These are phyloP conservation scores for Spodoptera exigua DNA, from an alignment of 2,888 invertebrate species.

Conservation along the genomic window DNA sequence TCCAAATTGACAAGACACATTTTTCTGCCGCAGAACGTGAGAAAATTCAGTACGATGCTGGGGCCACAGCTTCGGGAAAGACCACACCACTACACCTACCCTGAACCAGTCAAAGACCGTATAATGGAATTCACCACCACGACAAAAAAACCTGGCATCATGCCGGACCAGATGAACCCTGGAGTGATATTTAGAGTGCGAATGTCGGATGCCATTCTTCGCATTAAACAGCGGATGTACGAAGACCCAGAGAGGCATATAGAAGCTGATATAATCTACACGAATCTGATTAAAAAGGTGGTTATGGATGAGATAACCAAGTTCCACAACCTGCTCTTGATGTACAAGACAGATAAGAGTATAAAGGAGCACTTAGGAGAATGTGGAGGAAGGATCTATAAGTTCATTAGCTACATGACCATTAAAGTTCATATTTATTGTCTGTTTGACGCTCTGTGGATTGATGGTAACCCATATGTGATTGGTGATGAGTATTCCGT, in stretches of 20 bases:
- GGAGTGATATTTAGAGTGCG: constrained; percentile 84
- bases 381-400: constrained; percentile 84
- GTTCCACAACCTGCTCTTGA: constrained; percentile 80
- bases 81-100: constrained; percentile 83
- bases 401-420: constrained; percentile 86
- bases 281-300: constrained; percentile 83
- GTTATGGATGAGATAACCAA: constrained; percentile 86
- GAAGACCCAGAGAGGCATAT: constrained; percentile 84
- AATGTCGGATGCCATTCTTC: constrained; percentile 84
- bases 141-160: constrained; percentile 77
- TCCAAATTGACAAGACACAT: constrained; percentile 10
- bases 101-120: constrained; percentile 82
- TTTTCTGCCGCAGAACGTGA: constrained; percentile 73
- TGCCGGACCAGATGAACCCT: constrained; percentile 85
- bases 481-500: constrained; percentile 86
- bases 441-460: constrained; percentile 84
- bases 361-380: constrained; percentile 85
- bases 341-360: constrained; percentile 85
- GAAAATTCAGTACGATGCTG: constrained; percentile 72
- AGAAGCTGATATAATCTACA: constrained; percentile 85
- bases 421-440: constrained; percentile 86
- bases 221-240: constrained; percentile 85
- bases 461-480: constrained; percentile 85
- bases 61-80: constrained; percentile 82
- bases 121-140: constrained; percentile 78